phyloP scores from a whole-genome alignment of 2,888 invertebrate species.

The Cerceris rybyensis region DNA sequence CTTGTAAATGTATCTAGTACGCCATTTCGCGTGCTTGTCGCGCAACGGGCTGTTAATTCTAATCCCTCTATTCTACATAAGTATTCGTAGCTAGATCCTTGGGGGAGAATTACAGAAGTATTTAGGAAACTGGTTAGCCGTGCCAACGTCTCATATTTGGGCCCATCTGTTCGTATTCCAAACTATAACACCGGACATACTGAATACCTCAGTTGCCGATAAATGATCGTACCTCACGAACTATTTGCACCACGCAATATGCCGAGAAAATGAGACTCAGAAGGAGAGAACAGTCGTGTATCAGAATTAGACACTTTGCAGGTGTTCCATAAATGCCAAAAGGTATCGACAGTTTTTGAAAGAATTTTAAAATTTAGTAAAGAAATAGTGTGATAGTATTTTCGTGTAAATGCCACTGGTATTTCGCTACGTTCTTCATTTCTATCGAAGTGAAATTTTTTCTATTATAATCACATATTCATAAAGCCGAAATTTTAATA shows the following conservation, averaged over 20 bases:
- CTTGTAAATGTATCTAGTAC: too few species aligned
- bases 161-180: slow-evolving; percentile 10
- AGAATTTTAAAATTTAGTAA: background rate
- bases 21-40: too few species aligned
- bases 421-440: too few species aligned
- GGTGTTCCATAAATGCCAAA: slow-evolving; percentile 25
- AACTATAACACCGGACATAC: background rate
- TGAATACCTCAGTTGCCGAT: slow-evolving; percentile 15
- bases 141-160: slow-evolving; percentile 23
- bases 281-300: background rate
- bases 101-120: background rate
- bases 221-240: slow-evolving; percentile 16
- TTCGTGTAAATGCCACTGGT: too few species aligned
- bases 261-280: background rate
- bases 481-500: too few species aligned
- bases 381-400: too few species aligned
- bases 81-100: background rate
- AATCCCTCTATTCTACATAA: background rate
- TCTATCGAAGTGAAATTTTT: too few species aligned
- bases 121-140: background rate
- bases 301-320: slow-evolving; percentile 44
- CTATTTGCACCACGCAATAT: slow-evolving; percentile 33
- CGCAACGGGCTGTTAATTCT: background rate
- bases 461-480: too few species aligned
- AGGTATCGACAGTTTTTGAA: slow-evolving; percentile 12